Evolutionary conservation across 2,888 invertebrate species (phyloP).

Genomic region (Dastarcus helophoroides): DNA sequence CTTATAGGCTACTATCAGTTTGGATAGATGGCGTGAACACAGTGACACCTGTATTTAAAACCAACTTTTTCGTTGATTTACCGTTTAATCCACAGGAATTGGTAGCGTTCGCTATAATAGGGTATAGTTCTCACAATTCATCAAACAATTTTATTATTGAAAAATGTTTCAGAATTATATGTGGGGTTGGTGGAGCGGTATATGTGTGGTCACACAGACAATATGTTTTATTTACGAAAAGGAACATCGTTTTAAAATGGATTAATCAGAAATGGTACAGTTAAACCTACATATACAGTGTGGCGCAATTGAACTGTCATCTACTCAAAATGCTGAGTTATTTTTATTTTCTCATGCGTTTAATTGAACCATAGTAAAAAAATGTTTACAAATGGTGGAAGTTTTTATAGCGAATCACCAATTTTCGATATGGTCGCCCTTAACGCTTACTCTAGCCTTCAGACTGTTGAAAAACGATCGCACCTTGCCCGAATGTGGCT

Average conservation of each 20-base stretch:
- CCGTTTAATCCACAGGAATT: conserved; percentile 94
- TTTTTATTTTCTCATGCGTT: too few species aligned
- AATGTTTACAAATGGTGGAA: too few species aligned
- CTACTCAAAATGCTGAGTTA: too few species aligned
- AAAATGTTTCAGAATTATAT: conserved; percentile 51
- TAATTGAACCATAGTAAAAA: too few species aligned
- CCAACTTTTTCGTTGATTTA: conserved; percentile 82
- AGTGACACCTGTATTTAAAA: conserved; percentile 84
- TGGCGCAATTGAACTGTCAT: too few species aligned
- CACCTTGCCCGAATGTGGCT: too few species aligned
- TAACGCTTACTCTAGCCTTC: too few species aligned
- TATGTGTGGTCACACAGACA: conserved; percentile 83
- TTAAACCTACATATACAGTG: too few species aligned
- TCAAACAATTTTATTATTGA: background rate
- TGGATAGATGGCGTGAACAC: conserved; percentile 90
- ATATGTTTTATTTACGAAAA: conserved; percentile 18
- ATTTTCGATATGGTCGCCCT: too few species aligned
- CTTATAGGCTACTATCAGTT: conserved; percentile 82
- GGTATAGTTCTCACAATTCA: conserved; percentile 43
- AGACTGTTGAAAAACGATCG: too few species aligned
- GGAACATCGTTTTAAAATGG: conserved; percentile 38
- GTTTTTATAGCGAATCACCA: too few species aligned
- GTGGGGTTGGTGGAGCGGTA: conserved; percentile 73
- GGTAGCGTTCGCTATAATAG: conserved; percentile 81
- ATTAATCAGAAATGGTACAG: too few species aligned